Conservation (phyloP, 1,140 invertebrate genomes). For the Melanaphis sacchari region DNA sequence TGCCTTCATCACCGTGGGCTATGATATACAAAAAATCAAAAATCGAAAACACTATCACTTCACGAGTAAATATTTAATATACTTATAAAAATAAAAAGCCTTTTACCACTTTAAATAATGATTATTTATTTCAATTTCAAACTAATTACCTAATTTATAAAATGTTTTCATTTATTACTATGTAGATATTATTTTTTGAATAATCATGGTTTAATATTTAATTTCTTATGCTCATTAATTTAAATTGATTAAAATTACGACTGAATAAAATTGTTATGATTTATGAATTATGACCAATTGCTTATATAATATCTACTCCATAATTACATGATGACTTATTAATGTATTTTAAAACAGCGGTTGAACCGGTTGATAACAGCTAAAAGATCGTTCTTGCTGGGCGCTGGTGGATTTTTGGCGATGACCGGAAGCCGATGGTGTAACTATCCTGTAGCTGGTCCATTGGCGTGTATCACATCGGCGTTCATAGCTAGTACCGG, state of each 20-base stretch:
- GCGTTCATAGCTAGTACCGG: constrained; percentile 70
- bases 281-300: too few relatives aligned
- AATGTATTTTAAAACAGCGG: not conserved
- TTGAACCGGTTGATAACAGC: constrained; percentile 56
- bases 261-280: not conserved
- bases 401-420: constrained; percentile 68
- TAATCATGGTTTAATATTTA: not conserved
- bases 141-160: not conserved
- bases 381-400: constrained; percentile 66
- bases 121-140: not conserved
- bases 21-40: not conserved
- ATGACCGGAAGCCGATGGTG: constrained; percentile 71
- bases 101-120: not conserved
- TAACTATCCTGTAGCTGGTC: constrained; percentile 72
- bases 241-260: not conserved
- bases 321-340: not conserved
- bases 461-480: constrained; percentile 70
- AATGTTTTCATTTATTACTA: not conserved
- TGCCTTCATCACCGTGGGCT: constrained; percentile 62
- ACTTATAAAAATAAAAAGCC: not conserved
- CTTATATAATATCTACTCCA: not conserved
- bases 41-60: not conserved
- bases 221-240: not conserved
- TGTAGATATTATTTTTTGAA: too few relatives aligned
- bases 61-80: not conserved